Base-by-base conservation (phyloP, 2,113 vertebrate genomes). In the Passer montanus region DNA sequence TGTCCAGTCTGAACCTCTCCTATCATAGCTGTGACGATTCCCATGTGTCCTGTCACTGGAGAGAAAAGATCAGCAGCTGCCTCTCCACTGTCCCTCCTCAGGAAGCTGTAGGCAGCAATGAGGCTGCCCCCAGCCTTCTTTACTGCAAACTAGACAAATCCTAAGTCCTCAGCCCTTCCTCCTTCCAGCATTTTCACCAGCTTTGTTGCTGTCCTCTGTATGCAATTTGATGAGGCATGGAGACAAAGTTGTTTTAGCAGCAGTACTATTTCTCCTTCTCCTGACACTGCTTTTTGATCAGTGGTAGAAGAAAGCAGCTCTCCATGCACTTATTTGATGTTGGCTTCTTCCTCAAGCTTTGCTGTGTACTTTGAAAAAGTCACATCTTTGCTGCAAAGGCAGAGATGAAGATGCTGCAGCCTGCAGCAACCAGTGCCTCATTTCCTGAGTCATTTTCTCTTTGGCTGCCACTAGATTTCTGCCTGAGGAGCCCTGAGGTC, bases 171-270 rank as follows among this genome's bases (percentile, higher is more conserved):
- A 84, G 47, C 10, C 56, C n/a, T 6, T 90, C 15, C 22, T 77
- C 56, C 47, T 68, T n/a, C 28, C 67, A 62, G 41, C 28, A 28
- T 33, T 79, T 74, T 35, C 53, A 63, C 47, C 13, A 63, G 13
- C 18, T 69, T 63, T 64, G 33, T 33, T 85, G 21, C 30, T 8
- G 9, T 85, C 22, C 62, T 89, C 37, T 50, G 7, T 22, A 41
- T 0, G 1, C 9, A 64, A 18, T 23, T 53, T 21, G 9, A 58
- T 43, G 24, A 37, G 30, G 43, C 66, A 76, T 2, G 2, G 43
- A 83, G 46, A 66, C 15, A 59, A 78, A 69, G 8, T 6, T 50
- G 13, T 22, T 88, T 77, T 44, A 78, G 52, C 3, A 0, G 26
- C 30, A 81, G 16, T 55, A 55, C 13, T 80, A 22, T 50, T 91